Percentiles rank a stretch among this genome's conserved stretches.
phyloP scores from a whole-genome alignment of 2,888 invertebrate genomes.

The Bursaphelenchus okinawaensis region DNA sequence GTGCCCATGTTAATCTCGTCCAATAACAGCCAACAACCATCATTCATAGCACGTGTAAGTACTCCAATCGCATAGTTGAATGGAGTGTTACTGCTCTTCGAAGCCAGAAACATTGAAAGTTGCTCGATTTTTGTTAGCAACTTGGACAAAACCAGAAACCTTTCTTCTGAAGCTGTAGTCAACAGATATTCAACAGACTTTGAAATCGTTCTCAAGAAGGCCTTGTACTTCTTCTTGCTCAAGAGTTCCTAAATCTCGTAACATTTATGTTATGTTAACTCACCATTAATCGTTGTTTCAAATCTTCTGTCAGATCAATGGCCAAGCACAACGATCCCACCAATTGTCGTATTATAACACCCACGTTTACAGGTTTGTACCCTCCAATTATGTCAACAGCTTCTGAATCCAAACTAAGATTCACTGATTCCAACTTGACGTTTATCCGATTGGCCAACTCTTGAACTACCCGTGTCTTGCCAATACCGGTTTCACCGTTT shows the following conservation, averaged over 20 bases:
- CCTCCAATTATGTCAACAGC: slow-evolving; percentile 92
- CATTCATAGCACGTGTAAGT: slow-evolving; percentile 76
- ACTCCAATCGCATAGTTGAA: slow-evolving; percentile 66
- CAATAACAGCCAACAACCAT: slow-evolving; percentile 86
- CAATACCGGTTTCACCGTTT: slow-evolving; percentile 82
- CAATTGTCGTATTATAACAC: neutral
- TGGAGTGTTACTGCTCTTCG: slow-evolving; percentile 27
- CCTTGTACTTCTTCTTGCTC: neutral
- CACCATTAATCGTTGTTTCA: neutral
- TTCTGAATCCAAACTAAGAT: slow-evolving; percentile 98
- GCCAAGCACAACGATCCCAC: neutral
- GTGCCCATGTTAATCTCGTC: slow-evolving; percentile 98
- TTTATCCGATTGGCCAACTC: slow-evolving; percentile 40
- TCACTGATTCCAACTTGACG: slow-evolving; percentile 77
- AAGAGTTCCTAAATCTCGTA: neutral
- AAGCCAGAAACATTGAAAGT: neutral
- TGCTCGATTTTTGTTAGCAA: neutral
- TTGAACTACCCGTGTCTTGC: slow-evolving; percentile 49
- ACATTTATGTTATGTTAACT: neutral
- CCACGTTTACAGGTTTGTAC: slow-evolving; percentile 20
- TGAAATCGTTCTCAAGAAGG: neutral
- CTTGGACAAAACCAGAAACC: neutral
- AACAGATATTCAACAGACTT: neutral
- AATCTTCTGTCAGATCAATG: neutral
- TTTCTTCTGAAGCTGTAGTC: neutral